Conservation (phyloP, 2,797 vertebrate genomes). For the Pogonophryne albipinna region DNA sequence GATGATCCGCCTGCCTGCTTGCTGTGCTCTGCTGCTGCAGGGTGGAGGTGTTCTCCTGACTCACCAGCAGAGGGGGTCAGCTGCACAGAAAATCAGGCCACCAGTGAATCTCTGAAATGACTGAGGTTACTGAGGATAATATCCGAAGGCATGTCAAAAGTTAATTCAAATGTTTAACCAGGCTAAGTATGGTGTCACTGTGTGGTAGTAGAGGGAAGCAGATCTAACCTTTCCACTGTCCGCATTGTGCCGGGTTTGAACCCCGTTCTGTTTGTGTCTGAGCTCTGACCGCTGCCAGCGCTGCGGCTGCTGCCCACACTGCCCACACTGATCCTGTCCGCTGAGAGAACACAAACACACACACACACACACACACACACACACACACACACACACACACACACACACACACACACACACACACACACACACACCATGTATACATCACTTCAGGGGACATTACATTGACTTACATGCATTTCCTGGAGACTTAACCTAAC, state of each 20-base stretch:
- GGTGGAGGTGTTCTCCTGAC: conserved; percentile 59
- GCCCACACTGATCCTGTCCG: conserved; percentile 91
- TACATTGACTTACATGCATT: no score
- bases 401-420: no score
- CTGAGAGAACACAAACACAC: conserved; percentile 53
- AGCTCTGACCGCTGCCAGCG: conserved; percentile 93
- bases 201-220: background rate
- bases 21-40: conserved; percentile 45
- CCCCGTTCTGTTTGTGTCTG: conserved; percentile 83
- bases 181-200: no score
- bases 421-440: no score
- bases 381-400: no score
- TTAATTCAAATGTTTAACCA: background rate
- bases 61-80: conserved; percentile 80
- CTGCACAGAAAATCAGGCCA: conserved; percentile 57
- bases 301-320: conserved; percentile 93
- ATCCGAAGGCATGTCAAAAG: background rate
- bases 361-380: no score
- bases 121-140: background rate
- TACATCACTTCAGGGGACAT: no score
- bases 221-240: conserved; percentile 65
- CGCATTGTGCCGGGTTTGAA: conserved; percentile 38
- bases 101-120: background rate
- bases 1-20: conserved; percentile 65
- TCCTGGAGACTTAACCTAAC: no score